Conservation (phyloP, 2,797 vertebrate species). For the Jordanella pulchra region DNA sequence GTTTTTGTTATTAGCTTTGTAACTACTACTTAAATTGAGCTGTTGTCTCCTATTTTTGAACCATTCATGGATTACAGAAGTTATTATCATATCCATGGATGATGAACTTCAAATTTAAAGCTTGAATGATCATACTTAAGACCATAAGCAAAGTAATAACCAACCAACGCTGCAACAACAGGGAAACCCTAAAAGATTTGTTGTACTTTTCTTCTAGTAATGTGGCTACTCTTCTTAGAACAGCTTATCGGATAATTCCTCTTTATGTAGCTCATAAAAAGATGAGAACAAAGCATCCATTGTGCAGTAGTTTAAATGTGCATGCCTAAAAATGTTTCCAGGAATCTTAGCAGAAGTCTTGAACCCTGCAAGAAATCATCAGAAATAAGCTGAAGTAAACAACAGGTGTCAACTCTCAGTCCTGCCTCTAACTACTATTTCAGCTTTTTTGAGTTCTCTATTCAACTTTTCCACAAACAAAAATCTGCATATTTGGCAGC, state of each 20-base stretch:
- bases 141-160: background rate
- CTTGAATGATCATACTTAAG: background rate
- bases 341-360: conserved; percentile 15
- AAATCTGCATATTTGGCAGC: conserved; percentile 22
- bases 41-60: too few species aligned
- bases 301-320: background rate
- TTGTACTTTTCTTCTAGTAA: background rate
- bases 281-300: too few species aligned
- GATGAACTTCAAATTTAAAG: background rate
- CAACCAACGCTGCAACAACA: background rate
- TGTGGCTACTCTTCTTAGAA: background rate
- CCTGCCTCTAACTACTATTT: background rate
- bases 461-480: conserved; percentile 1
- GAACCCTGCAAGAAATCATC: conserved; percentile 9
- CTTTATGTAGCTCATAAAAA: background rate
- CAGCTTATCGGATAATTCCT: background rate
- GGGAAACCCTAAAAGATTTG: too few species aligned
- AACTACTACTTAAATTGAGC: too few species aligned
- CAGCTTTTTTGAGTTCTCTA: conserved; percentile 15
- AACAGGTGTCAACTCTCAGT: conserved; percentile 4
- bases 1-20: too few species aligned
- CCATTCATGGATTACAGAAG: too few species aligned
- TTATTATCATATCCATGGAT: too few species aligned
- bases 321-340: background rate
- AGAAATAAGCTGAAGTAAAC: conserved; percentile 18